A percentile compares a stretch with the other conserved stretches of the same genome.
Evolutionary conservation across 2,888 invertebrate genomes (phyloP).

Genomic region (Lymantria dispar): DNA sequence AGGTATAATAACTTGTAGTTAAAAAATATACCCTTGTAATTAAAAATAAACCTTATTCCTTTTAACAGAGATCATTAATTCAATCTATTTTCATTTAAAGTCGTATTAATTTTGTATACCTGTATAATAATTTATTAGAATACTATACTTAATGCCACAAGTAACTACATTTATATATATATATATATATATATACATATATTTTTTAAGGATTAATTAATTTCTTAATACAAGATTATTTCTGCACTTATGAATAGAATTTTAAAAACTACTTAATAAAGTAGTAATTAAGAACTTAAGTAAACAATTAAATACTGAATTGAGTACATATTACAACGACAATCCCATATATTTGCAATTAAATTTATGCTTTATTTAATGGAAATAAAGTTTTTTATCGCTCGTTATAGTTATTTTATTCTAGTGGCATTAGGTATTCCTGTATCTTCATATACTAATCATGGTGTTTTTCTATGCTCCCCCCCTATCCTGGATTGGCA

Average conservation of each 20-base stretch:
- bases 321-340: no score
- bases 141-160: background rate
- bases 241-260: no score
- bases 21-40: background rate
- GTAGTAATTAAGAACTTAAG: no score
- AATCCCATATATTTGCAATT: no score
- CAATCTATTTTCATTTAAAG: background rate
- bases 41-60: background rate
- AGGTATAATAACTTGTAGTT: background rate
- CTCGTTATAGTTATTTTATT: background rate
- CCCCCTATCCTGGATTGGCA: slow-evolving; percentile 41
- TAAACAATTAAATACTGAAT: no score
- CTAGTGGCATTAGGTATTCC: background rate
- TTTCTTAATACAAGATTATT: no score
- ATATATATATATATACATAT: no score
- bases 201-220: no score
- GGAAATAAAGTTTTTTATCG: no score
- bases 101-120: background rate
- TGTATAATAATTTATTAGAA: background rate
- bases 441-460: slow-evolving; percentile 51
- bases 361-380: no score
- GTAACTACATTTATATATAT: background rate
- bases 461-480: slow-evolving; percentile 59
- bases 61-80: background rate
- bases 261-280: no score